Evolutionary conservation across 2,113 vertebrate species (phyloP).

Genomic region (Chaenogobius annularis): DNA sequence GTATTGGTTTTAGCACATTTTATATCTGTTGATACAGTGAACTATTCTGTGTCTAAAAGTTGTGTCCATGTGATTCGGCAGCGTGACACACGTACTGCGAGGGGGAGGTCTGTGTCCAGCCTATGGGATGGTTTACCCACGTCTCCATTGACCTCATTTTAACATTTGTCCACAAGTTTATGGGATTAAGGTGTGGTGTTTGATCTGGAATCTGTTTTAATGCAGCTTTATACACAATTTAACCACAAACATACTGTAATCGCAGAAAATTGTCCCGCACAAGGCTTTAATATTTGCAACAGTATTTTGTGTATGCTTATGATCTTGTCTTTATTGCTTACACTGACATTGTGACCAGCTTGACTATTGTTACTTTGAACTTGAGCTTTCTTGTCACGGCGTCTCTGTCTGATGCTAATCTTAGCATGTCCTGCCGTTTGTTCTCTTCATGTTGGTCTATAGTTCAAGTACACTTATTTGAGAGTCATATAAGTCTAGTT

Average conservation of each 20-base stretch:
- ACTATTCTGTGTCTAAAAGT: slow-evolving; percentile 16
- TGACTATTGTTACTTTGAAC: slow-evolving; percentile 48
- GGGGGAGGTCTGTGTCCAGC: slow-evolving; percentile 11
- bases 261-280: neutral
- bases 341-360: slow-evolving; percentile 1
- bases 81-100: slow-evolving; percentile 18
- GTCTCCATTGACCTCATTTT: slow-evolving; percentile 19
- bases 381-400: slow-evolving; percentile 39
- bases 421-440: slow-evolving; percentile 15
- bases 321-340: slow-evolving; percentile 14
- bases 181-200: neutral
- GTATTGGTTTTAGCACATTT: neutral
- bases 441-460: slow-evolving; percentile 14
- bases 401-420: slow-evolving; percentile 17
- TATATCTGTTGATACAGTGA: neutral
- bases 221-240: neutral
- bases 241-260: neutral
- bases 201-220: neutral
- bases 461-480: neutral
- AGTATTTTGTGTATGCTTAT: neutral
- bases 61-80: neutral
- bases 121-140: slow-evolving; percentile 4
- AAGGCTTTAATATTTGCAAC: neutral
- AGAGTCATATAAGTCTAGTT: neutral
- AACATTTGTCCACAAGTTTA: neutral